Conservation (phyloP, 2,888 invertebrate genomes). For the Chironomus riparius region DNA sequence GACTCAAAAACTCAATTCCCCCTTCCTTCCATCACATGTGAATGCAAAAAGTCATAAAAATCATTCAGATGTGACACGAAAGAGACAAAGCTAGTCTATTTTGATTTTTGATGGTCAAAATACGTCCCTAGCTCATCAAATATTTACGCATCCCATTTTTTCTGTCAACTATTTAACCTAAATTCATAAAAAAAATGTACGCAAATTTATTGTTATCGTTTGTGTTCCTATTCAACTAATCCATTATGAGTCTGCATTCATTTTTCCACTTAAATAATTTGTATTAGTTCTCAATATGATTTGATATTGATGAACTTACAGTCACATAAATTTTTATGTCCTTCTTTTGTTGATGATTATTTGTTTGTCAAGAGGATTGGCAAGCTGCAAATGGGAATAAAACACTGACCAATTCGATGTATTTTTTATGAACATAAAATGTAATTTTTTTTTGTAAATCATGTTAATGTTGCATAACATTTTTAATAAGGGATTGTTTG, state of each 20-base stretch:
- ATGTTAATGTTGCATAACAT: constrained; percentile 4
- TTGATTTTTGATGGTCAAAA: constrained; percentile 27
- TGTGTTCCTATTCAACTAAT: background rate
- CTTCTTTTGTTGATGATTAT: background rate
- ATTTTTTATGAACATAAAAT: background rate
- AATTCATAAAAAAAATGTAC: constrained; percentile 26
- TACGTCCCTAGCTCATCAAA: background rate
- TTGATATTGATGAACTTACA: constrained; percentile 15
- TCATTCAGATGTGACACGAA: constrained; percentile 19
- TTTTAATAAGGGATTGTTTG: background rate
- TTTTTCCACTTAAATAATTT: too few species aligned
- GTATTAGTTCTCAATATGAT: constrained; percentile 1
- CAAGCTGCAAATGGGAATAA: constrained; percentile 9
- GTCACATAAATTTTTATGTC: too few species aligned
- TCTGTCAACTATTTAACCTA: constrained; percentile 11
- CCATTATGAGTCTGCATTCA: too few species aligned
- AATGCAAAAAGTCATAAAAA: constrained; percentile 20
- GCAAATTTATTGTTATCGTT: constrained; percentile 25
- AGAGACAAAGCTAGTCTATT: background rate
- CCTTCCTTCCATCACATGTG: background rate
- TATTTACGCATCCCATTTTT: background rate
- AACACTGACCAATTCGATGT: too few species aligned
- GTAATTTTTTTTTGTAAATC: background rate
- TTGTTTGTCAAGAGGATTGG: background rate
- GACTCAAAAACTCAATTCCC: background rate